These are phyloP conservation scores for Hormaphis cornu DNA, from an alignment of 1,140 invertebrate genomes.

Conservation along the genomic window DNA sequence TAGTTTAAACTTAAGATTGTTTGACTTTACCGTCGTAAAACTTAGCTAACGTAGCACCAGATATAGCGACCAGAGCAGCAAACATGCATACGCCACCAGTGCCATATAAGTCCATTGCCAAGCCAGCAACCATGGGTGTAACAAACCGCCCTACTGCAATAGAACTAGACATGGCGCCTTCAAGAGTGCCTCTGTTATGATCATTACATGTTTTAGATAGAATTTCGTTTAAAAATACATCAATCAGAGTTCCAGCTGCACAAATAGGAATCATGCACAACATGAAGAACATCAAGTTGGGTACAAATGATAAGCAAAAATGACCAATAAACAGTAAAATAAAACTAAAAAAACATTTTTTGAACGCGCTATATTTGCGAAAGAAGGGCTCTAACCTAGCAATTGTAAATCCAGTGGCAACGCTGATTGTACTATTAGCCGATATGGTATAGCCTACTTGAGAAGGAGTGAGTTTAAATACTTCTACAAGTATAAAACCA, in stretches of 20 bases:
- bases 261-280: background rate
- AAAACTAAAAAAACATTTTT: constrained; percentile 24
- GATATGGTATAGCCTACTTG: constrained; percentile 53
- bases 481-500: constrained; percentile 47
- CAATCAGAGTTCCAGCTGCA: constrained; percentile 10
- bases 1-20: background rate
- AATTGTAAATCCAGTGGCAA: constrained; percentile 44
- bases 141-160: background rate
- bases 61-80: constrained; percentile 2
- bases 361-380: constrained; percentile 8
- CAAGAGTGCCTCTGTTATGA: constrained; percentile 1
- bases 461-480: constrained; percentile 47
- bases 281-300: background rate
- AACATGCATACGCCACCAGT: background rate
- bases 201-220: constrained; percentile 1
- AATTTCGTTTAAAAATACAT: constrained; percentile 22
- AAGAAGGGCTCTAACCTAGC: constrained; percentile 1
- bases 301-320: constrained; percentile 3
- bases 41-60: constrained; percentile 8
- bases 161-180: constrained; percentile 18
- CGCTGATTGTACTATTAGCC: constrained; percentile 50
- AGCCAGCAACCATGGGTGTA: background rate
- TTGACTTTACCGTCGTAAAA: constrained; percentile 11
- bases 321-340: constrained; percentile 15
- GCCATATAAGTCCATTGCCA: constrained; percentile 23